A percentile compares a stretch with the other conserved stretches of the same genome.
Conservation (phyloP, 2,888 invertebrate species). For the Augiades crinisus region DNA sequence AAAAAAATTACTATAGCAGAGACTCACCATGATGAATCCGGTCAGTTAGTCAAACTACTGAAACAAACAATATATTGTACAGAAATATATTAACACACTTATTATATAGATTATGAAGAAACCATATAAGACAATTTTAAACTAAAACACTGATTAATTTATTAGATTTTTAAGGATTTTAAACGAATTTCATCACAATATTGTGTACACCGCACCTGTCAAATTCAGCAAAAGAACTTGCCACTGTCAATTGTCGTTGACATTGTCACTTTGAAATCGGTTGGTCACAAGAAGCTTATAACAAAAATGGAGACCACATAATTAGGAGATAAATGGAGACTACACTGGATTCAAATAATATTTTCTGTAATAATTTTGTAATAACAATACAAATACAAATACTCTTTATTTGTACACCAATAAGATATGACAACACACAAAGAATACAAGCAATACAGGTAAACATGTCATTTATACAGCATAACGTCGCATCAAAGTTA, state of each 20-base stretch:
- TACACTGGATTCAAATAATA: too few relatives aligned
- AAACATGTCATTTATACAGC: too few relatives aligned
- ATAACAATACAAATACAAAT: too few relatives aligned
- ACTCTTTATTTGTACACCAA: too few relatives aligned
- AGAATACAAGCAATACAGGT: too few relatives aligned
- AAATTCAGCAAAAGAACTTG: conserved; percentile 46
- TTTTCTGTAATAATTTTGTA: too few relatives aligned
- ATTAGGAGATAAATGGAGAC: too few relatives aligned
- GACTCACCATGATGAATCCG: conserved; percentile 55
- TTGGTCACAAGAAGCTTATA: too few relatives aligned
- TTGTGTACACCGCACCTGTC: conserved; percentile 52
- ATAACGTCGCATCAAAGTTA: too few relatives aligned
- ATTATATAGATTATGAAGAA: background rate
- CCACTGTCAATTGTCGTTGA: conserved; percentile 7
- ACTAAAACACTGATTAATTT: background rate
- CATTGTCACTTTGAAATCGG: too few relatives aligned
- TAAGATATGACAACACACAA: too few relatives aligned
- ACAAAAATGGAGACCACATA: too few relatives aligned
- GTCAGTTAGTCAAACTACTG: conserved; percentile 39
- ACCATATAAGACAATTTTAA: background rate
- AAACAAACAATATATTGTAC: conserved; percentile 36
- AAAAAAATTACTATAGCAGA: background rate
- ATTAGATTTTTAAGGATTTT: conserved; percentile 40
- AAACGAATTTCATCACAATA: conserved; percentile 24
- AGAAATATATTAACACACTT: background rate